Conservation (phyloP, 1,140 invertebrate genomes). For the Drosophila melanica region DNA sequence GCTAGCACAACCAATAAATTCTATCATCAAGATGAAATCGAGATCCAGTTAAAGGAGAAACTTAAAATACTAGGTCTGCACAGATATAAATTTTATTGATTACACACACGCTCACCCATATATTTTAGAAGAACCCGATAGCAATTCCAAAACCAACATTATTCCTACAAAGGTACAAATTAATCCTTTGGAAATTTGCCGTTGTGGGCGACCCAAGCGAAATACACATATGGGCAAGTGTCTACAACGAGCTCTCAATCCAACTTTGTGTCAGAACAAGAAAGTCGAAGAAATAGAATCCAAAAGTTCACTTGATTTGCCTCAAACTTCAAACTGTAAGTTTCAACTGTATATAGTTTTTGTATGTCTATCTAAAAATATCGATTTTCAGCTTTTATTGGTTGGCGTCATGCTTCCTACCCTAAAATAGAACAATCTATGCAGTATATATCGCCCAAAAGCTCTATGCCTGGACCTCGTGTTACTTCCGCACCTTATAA, state of each 20-base stretch:
- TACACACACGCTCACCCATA: not conserved
- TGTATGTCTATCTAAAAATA: not conserved
- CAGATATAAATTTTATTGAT: too few relatives aligned
- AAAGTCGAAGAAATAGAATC: not conserved
- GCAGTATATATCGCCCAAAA: slow-evolving; percentile 71
- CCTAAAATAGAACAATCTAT: slow-evolving; percentile 72
- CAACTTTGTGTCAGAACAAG: slow-evolving; percentile 16
- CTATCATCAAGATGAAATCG: slow-evolving; percentile 73
- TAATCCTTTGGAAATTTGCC: slow-evolving; percentile 61
- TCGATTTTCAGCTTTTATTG: slow-evolving; percentile 62
- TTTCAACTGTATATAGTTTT: not conserved
- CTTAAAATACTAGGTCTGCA: slow-evolving; percentile 49
- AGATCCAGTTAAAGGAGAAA: slow-evolving; percentile 46
- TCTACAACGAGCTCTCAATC: slow-evolving; percentile 64
- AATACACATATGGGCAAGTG: slow-evolving; percentile 71
- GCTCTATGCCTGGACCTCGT: slow-evolving; percentile 72
- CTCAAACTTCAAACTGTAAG: slow-evolving; percentile 72
- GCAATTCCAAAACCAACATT: too few relatives aligned
- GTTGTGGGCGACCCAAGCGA: slow-evolving; percentile 66
- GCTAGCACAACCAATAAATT: slow-evolving; percentile 56
- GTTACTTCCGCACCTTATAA: slow-evolving; percentile 71
- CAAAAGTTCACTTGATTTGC: slow-evolving; percentile 25
- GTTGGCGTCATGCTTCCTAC: slow-evolving; percentile 42
- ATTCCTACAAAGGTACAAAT: slow-evolving; percentile 61
- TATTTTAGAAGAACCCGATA: too few relatives aligned